Evolutionary conservation across 1,140 invertebrate genomes (phyloP), one percentile per base, ranked within the genome.

Genomic region (Heterodera schachtii): DNA sequence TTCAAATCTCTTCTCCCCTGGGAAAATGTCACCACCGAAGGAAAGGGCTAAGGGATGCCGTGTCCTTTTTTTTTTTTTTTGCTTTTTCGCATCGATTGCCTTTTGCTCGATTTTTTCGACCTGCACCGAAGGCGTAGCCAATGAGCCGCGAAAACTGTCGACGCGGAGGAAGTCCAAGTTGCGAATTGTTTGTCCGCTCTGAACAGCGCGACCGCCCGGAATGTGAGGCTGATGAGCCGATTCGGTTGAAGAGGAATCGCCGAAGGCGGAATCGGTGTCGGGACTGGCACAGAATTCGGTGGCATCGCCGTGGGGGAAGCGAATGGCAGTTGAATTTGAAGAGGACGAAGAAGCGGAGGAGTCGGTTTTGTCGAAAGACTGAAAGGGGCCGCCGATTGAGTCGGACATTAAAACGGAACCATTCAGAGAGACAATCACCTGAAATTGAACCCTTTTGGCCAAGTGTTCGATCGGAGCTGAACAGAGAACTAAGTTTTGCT

Each of bases 181-280:
- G 1, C 85, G 75, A 46, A 60, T 21, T 19, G 75, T 64, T 64
- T 64, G 57, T 11, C 16, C 57, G 13, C 57, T 19, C 3, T 64
- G 57, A 64, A 64, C 16, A 19, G 84, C 73, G 70, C 71, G 71
- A 44, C 52, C 46, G 71, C 69, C 5, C 57, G 69, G 81, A 46
- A 41, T n/a, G 0, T 70, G 70, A 3, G 49, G 79, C 78, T 74
- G 86, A 81, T 49, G 84, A 67, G 69, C 74, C 47, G 77, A 86
- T 16, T 86, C 85, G 16, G 86, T 86, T 13, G 82, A 85, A 8
- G 86, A 87, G n/a, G 79, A 85, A 44, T 86, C 85, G 6, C 85
- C 85, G 80, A 84, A 86, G n/a, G 85, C 85, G 41, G 86, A 87
- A 80, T 86, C 85, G 19, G 74, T 67, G 74, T 86, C 84, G 6